Evolutionary conservation across 2,888 invertebrate genomes (phyloP).

Genomic region (Mamestra brassicae): DNA sequence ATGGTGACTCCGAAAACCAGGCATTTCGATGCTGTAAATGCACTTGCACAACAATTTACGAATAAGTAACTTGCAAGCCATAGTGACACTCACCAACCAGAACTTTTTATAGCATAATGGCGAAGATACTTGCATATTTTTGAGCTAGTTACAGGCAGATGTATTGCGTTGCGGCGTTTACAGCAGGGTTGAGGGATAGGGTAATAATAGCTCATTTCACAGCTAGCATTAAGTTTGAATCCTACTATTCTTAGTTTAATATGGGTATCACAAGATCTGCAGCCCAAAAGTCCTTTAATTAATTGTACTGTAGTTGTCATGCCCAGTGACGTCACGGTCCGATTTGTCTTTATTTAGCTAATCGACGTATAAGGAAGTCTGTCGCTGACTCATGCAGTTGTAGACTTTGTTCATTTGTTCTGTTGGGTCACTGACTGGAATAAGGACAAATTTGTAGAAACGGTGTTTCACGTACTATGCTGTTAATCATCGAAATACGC

Average conservation of each 20-base stretch:
- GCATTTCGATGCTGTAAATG: no score
- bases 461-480: constrained; percentile 13
- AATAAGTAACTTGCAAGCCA: no score
- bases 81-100: no score
- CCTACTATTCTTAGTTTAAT: neutral
- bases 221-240: neutral
- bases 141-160: no score
- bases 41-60: no score
- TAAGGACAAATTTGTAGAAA: constrained; percentile 14
- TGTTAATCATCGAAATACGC: no score
- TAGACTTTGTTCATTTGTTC: constrained; percentile 8
- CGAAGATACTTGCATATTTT: no score
- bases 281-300: neutral
- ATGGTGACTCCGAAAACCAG: neutral
- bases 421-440: constrained; percentile 55
- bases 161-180: no score
- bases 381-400: constrained; percentile 44
- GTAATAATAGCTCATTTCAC: neutral
- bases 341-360: constrained; percentile 57
- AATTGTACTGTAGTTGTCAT: constrained; percentile 29
- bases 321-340: constrained; percentile 54
- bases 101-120: no score
- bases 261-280: constrained; percentile 1
- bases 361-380: constrained; percentile 61
- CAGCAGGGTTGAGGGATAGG: no score